A percentile compares a stretch with the other conserved stretches of the same genome.
Evolutionary conservation across 1,140 invertebrate genomes (phyloP).

Genomic region (Aphelinus certus): DNA sequence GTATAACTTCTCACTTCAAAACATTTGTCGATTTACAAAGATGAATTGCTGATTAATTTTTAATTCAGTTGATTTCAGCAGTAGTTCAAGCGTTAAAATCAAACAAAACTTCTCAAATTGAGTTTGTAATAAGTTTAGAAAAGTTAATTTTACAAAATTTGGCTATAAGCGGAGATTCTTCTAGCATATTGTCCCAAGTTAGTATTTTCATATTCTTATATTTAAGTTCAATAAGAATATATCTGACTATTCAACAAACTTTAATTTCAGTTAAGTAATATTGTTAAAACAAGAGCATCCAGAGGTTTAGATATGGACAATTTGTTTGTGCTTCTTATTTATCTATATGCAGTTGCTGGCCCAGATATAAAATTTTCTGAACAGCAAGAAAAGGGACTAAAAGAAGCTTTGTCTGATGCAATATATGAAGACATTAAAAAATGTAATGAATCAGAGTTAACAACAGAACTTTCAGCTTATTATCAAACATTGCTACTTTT

Average conservation of each 20-base stretch:
- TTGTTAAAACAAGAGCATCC: constrained; percentile 61
- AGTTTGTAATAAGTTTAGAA: constrained; percentile 69
- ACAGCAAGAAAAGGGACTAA: constrained; percentile 67
- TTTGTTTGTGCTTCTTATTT: constrained; percentile 69
- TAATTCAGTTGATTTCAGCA: constrained; percentile 68
- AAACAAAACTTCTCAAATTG: constrained; percentile 64
- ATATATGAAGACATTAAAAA: constrained; percentile 70
- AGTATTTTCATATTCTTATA: constrained; percentile 23
- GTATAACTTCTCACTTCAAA: constrained; percentile 42
- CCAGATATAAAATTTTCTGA: constrained; percentile 68
- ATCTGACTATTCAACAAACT: too few species aligned
- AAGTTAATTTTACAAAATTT: constrained; percentile 70
- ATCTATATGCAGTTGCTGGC: constrained; percentile 72
- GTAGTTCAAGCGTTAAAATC: constrained; percentile 71
- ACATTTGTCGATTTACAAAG: neutral
- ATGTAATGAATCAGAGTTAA: constrained; percentile 48
- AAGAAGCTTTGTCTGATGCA: constrained; percentile 67
- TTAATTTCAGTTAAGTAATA: constrained; percentile 19
- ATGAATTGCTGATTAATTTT: constrained; percentile 45
- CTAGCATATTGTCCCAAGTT: constrained; percentile 71
- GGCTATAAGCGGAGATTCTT: constrained; percentile 69
- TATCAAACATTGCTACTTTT: constrained; percentile 57
- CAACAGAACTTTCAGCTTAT: constrained; percentile 53
- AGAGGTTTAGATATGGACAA: constrained; percentile 69
- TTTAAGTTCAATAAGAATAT: too few species aligned